Percentiles rank a stretch among this genome's conserved stretches.
Evolutionary conservation across 2,113 vertebrate species (phyloP).

Genomic region (Salvator merianae): DNA sequence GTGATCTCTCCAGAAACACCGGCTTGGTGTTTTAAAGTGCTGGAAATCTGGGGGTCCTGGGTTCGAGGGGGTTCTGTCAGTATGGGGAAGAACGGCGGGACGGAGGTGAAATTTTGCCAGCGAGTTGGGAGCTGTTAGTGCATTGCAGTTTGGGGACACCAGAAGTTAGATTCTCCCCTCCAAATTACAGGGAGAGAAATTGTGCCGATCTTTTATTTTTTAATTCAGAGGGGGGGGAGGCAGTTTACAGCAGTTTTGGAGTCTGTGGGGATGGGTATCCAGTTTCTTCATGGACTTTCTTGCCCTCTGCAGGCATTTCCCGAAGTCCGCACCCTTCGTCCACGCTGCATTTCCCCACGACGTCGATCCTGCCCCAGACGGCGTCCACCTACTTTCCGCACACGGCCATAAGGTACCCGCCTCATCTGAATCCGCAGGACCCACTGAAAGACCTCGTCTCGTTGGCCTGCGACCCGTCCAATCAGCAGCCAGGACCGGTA

Average conservation of each 20-base stretch:
- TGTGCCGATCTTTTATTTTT: no score
- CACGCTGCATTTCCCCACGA: conserved; percentile 91
- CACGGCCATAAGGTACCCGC: conserved; percentile 94
- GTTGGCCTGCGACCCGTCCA: conserved; percentile 93
- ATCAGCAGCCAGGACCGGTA: conserved; percentile 91
- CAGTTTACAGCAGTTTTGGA: not conserved
- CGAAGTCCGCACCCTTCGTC: conserved; percentile 92
- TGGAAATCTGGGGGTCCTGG: no score
- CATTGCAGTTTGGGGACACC: no score
- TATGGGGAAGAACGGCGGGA: no score
- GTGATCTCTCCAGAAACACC: no score
- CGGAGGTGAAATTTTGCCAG: no score
- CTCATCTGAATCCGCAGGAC: conserved; percentile 93
- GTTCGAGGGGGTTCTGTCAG: no score
- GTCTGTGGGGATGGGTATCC: not conserved
- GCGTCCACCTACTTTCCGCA: conserved; percentile 92
- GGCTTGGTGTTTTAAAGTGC: no score
- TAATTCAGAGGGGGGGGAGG: not conserved
- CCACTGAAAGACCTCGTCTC: conserved; percentile 96
- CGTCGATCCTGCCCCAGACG: conserved; percentile 85
- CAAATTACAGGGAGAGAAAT: no score
- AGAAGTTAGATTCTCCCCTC: no score
- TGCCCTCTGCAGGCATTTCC: conserved; percentile 78
- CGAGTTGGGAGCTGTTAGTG: no score
- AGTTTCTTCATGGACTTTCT: not conserved